Percentiles rank a stretch among this genome's conserved stretches.
Conservation (phyloP, 30 jellyfish, hydroid and myxozoan species). For the Sanderia malayensis region DNA sequence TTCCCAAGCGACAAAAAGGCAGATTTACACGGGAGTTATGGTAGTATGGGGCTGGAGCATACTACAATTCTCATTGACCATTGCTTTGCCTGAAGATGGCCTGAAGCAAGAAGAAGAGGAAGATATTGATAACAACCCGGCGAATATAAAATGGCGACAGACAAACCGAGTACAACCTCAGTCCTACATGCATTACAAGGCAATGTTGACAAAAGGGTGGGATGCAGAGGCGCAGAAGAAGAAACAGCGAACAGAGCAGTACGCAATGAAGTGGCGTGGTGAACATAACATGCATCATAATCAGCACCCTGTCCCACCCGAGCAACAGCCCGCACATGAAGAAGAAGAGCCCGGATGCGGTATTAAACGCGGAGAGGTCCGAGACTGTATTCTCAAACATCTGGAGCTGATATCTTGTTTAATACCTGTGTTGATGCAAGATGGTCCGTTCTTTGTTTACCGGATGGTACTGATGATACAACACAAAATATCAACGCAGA, state of each 20-base stretch:
- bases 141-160: slow-evolving; percentile 65
- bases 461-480: slow-evolving; percentile 87
- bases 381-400: slow-evolving; percentile 65
- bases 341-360: slow-evolving; percentile 76
- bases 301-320: not conserved
- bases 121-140: slow-evolving; percentile 42
- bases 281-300: slow-evolving; percentile 19
- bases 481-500: slow-evolving; percentile 70
- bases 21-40: slow-evolving; percentile 76
- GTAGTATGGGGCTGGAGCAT: slow-evolving; percentile 95
- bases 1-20: not conserved
- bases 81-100: slow-evolving; percentile 95
- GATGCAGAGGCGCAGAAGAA: slow-evolving; percentile 52
- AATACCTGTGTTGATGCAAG: slow-evolving; percentile 93
- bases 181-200: slow-evolving; percentile 91
- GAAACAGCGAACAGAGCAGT: not conserved
- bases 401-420: slow-evolving; percentile 80
- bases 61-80: slow-evolving; percentile 88
- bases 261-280: slow-evolving; percentile 44
- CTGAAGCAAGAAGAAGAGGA: slow-evolving; percentile 77
- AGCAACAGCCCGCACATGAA: slow-evolving; percentile 23
- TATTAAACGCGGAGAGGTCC: slow-evolving; percentile 63
- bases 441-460: slow-evolving; percentile 95
- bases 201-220: slow-evolving; percentile 90
- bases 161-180: slow-evolving; percentile 88